These are phyloP conservation scores for Corythoichthys intestinalis DNA, from an alignment of 2,113 vertebrate genomes.

Conservation along the genomic window DNA sequence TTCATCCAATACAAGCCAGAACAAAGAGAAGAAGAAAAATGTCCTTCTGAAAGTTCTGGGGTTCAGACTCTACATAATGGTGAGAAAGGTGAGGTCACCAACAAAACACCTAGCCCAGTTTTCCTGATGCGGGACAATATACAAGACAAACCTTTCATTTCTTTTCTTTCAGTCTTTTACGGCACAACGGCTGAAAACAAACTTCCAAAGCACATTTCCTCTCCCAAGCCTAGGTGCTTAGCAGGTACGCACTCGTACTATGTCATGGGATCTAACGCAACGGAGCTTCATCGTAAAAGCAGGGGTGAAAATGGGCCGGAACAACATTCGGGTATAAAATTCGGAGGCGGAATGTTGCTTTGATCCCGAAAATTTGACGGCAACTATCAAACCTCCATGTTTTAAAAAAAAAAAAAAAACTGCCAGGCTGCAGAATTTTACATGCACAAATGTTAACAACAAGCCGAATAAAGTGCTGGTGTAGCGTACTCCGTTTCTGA, in stretches of 20 bases:
- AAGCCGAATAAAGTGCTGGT: no score
- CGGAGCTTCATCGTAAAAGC: neutral
- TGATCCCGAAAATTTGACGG: no score
- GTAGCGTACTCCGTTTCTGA: no score
- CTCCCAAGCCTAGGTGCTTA: conserved; percentile 40
- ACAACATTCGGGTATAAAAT: no score
- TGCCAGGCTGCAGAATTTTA: no score
- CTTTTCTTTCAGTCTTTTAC: conserved; percentile 22
- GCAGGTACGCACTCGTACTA: conserved; percentile 56
- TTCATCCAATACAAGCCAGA: neutral
- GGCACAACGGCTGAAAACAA: conserved; percentile 17
- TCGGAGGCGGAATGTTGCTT: no score
- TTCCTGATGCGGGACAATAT: neutral
- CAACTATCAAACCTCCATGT: no score
- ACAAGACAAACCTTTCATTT: neutral
- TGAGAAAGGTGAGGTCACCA: conserved; percentile 8
- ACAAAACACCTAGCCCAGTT: conserved; percentile 10
- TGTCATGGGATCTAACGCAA: neutral
- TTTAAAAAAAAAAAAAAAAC: no score
- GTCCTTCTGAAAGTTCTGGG: conserved; percentile 10
- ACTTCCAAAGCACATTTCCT: conserved; percentile 4
- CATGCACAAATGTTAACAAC: no score
- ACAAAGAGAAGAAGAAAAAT: conserved; percentile 9
- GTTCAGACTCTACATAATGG: conserved; percentile 1
- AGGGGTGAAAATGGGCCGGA: no score